A percentile compares a stretch with the other conserved stretches of the same genome.
Evolutionary conservation across 2,888 invertebrate species (phyloP).

Genomic region (Tipula unca): DNA sequence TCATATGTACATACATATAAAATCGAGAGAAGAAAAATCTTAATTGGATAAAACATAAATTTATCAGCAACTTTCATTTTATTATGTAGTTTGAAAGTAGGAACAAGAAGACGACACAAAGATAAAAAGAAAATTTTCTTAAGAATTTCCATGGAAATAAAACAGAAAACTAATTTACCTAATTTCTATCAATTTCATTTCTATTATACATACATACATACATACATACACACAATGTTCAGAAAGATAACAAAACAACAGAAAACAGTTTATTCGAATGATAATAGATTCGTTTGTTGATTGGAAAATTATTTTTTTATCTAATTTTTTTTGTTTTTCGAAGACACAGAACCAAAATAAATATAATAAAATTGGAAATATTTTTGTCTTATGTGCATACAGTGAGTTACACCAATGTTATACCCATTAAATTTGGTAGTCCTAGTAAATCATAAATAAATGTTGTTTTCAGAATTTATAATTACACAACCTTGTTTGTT

Average conservation of each 20-base stretch:
- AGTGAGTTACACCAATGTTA: background rate
- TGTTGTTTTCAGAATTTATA: too few species aligned
- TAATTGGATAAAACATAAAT: background rate
- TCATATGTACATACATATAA: background rate
- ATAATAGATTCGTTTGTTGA: background rate
- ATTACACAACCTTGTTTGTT: too few species aligned
- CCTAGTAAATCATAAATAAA: too few species aligned
- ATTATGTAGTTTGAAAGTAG: background rate
- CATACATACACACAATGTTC: background rate
- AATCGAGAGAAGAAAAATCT: background rate
- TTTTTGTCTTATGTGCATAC: background rate
- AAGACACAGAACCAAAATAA: background rate
- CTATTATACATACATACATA: background rate
- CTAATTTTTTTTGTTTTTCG: too few species aligned
- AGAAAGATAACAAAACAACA: background rate
- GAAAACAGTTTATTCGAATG: background rate
- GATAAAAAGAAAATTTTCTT: background rate
- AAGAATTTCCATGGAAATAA: background rate
- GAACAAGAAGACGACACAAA: background rate
- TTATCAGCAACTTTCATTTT: constrained; percentile 8
- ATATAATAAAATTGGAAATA: background rate
- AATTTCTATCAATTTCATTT: background rate
- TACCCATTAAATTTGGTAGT: too few species aligned
- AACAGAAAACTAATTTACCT: background rate
- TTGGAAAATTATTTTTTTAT: background rate